A percentile compares a stretch with the other conserved stretches of the same genome.
phyloP scores from a whole-genome alignment of 2,888 invertebrate species.

The Hemicrepidius hirtus region DNA sequence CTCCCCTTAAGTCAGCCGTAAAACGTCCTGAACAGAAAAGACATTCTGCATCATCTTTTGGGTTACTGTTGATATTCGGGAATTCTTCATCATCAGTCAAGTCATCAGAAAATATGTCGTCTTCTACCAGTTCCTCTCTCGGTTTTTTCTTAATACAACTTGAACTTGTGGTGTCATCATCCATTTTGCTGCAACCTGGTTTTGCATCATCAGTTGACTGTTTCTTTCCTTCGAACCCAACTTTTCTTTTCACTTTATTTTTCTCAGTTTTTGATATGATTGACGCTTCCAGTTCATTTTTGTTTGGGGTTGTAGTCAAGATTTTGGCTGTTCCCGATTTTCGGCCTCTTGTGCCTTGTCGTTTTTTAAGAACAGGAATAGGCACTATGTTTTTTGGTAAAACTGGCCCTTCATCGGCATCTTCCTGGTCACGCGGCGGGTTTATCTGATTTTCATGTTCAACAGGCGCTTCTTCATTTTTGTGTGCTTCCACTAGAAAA shows the following conservation, averaged over 20 bases:
- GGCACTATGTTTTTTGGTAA: slow-evolving; percentile 6
- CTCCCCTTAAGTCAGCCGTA: not conserved
- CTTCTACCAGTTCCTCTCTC: no score
- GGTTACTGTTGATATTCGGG: not conserved
- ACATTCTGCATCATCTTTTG: not conserved
- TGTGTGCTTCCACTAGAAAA: not conserved
- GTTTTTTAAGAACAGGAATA: slow-evolving; percentile 13
- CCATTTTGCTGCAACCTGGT: not conserved
- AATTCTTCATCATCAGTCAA: not conserved
- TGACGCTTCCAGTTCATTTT: slow-evolving; percentile 24
- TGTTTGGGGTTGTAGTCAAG: slow-evolving; percentile 29
- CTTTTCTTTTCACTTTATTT: slow-evolving; percentile 15
- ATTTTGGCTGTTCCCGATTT: slow-evolving; percentile 32
- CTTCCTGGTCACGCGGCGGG: no score
- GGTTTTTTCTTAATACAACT: no score
- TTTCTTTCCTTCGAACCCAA: slow-evolving; percentile 1
- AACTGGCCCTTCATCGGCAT: no score
- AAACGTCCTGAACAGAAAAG: not conserved
- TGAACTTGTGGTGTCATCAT: not conserved
- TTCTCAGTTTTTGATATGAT: slow-evolving; percentile 8
- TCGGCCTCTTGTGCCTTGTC: slow-evolving; percentile 20
- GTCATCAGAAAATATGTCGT: not conserved
- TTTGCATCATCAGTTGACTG: not conserved
- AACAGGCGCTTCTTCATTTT: not conserved
- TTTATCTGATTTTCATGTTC: no score